Conservation (phyloP, 2,797 vertebrate species). For the Spatula versicolor region DNA sequence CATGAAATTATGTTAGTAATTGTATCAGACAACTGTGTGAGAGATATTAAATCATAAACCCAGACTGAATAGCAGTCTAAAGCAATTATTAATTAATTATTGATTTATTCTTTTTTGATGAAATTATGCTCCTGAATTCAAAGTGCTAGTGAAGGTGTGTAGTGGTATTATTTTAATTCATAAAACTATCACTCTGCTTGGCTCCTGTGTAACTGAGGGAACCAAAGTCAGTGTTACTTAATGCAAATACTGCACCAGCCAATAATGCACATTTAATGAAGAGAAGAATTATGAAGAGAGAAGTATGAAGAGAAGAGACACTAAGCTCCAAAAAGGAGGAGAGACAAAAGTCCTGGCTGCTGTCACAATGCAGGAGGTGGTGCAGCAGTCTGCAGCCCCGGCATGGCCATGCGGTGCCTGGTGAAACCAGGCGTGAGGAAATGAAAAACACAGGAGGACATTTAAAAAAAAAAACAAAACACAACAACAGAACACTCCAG, state of each 20-base stretch:
- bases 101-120: slow-evolving; percentile 40
- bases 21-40: slow-evolving; percentile 43
- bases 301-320: background rate
- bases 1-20: slow-evolving; percentile 70
- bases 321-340: background rate
- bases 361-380: background rate
- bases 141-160: background rate
- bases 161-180: background rate
- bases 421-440: background rate
- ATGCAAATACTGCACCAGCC: background rate
- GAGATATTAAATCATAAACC: slow-evolving; percentile 44
- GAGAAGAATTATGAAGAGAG: background rate
- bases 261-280: fast-evolving
- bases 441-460: background rate
- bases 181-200: background rate
- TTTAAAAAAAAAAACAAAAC: background rate
- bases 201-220: background rate
- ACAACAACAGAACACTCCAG: too few species aligned
- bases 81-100: slow-evolving; percentile 62
- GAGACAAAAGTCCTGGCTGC: background rate
- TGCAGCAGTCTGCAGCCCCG: background rate
- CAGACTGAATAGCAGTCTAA: slow-evolving; percentile 8
- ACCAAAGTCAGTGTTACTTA: background rate
- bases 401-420: fast-evolving
- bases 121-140: slow-evolving; percentile 23